These are phyloP conservation scores for Blastobasis adustella DNA, from an alignment of 2,888 invertebrate genomes.

Conservation along the genomic window DNA sequence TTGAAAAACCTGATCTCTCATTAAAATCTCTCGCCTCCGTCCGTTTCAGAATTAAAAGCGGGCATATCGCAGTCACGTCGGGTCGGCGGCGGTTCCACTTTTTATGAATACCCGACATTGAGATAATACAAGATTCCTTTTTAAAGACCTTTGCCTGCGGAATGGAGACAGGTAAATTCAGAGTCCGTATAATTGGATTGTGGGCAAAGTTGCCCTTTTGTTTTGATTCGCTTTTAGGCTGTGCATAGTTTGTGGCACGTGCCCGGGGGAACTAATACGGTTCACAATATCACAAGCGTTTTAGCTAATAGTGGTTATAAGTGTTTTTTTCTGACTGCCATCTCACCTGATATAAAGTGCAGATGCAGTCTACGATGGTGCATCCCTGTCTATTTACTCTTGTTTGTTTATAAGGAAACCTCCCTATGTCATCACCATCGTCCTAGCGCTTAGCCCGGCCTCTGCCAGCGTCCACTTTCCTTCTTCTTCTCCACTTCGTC, in stretches of 20 bases:
- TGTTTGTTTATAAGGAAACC: no score
- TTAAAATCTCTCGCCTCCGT: conserved; percentile 66
- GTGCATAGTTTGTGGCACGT: not conserved
- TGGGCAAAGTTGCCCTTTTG: conserved; percentile 1
- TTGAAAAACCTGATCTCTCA: conserved; percentile 72
- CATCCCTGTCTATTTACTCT: no score
- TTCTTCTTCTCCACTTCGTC: no score
- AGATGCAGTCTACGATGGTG: no score
- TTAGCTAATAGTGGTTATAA: no score
- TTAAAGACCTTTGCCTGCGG: conserved; percentile 8
- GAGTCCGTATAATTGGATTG: conserved; percentile 4
- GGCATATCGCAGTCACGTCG: conserved; percentile 66
- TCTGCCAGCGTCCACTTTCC: no score
- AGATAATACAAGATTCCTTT: conserved; percentile 17
- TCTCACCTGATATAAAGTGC: no score
- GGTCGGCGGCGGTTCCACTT: conserved; percentile 46
- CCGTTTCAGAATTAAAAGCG: conserved; percentile 60
- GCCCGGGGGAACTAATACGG: no score
- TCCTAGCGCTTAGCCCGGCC: no score
- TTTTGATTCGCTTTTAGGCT: not conserved
- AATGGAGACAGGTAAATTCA: conserved; percentile 2
- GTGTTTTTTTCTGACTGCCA: no score
- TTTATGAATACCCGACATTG: conserved; percentile 37
- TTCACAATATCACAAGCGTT: no score
- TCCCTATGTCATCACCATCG: no score